Evolutionary conservation across 2,888 invertebrate genomes (phyloP).

Genomic region (Lysandra bellargus): DNA sequence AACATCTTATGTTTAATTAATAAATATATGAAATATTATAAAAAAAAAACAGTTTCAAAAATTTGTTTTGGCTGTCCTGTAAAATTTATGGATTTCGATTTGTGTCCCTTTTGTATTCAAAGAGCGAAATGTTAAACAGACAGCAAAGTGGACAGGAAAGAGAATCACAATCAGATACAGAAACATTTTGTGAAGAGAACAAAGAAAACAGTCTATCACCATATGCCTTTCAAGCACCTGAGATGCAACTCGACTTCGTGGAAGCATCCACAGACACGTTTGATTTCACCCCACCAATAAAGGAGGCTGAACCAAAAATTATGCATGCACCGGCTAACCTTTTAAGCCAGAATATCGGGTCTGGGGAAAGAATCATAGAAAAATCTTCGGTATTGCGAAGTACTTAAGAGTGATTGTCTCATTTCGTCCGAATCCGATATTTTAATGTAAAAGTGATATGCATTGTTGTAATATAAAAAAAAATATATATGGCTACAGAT

Average conservation of each 20-base stretch:
- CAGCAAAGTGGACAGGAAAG: neutral
- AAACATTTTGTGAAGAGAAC: neutral
- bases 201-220: neutral
- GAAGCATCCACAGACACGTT: neutral
- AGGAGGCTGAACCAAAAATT: neutral
- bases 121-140: neutral
- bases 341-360: neutral
- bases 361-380: too few relatives aligned
- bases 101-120: neutral
- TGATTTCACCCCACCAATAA: neutral
- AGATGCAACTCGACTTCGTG: neutral
- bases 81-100: too few relatives aligned
- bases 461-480: too few relatives aligned
- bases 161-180: neutral
- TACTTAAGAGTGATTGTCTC: too few relatives aligned
- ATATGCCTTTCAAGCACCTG: neutral
- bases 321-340: neutral
- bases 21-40: too few relatives aligned
- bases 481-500: too few relatives aligned
- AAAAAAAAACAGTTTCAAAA: too few relatives aligned
- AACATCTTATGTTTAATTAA: too few relatives aligned
- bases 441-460: too few relatives aligned
- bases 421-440: too few relatives aligned
- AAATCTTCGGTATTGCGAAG: too few relatives aligned
- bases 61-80: too few relatives aligned